Evolutionary conservation across 2,113 vertebrate genomes (phyloP).

Genomic region (Zonotrichia leucophrys): DNA sequence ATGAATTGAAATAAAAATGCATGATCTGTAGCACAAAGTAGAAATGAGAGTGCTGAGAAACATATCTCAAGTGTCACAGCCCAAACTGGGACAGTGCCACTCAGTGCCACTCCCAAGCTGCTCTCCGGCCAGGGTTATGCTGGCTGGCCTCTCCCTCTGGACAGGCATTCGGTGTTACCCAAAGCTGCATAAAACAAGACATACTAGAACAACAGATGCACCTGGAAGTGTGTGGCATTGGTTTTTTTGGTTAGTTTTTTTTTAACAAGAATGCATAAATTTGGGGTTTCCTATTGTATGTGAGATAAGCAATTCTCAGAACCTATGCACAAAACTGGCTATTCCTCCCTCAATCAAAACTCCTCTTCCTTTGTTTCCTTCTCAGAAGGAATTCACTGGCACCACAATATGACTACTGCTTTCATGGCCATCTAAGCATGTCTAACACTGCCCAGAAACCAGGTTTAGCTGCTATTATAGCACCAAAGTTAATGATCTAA

Average conservation of each 20-base stretch:
- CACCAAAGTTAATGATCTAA: neutral
- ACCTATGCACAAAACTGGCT: neutral
- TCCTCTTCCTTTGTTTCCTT: neutral
- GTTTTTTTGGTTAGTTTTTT: accelerated
- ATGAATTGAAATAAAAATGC: neutral
- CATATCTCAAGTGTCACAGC: neutral
- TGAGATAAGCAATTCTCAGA: neutral
- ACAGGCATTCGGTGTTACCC: neutral
- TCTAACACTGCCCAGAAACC: neutral
- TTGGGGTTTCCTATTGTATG: neutral
- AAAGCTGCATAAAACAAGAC: neutral
- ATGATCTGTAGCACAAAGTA: neutral
- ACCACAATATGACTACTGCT: neutral
- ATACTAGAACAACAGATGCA: neutral
- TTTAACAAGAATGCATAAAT: neutral
- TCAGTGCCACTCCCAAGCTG: neutral
- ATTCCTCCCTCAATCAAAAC: neutral
- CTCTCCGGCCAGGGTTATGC: neutral
- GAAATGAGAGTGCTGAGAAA: neutral
- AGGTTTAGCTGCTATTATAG: neutral
- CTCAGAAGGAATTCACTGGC: neutral
- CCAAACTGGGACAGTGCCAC: neutral
- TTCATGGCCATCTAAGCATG: neutral
- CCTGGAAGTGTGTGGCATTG: accelerated
- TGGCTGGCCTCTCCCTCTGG: neutral